A percentile compares a stretch with the other conserved stretches of the same genome.
These are phyloP conservation scores for Blastobasis adustella DNA, from an alignment of 2,888 invertebrate genomes.

Conservation along the genomic window DNA sequence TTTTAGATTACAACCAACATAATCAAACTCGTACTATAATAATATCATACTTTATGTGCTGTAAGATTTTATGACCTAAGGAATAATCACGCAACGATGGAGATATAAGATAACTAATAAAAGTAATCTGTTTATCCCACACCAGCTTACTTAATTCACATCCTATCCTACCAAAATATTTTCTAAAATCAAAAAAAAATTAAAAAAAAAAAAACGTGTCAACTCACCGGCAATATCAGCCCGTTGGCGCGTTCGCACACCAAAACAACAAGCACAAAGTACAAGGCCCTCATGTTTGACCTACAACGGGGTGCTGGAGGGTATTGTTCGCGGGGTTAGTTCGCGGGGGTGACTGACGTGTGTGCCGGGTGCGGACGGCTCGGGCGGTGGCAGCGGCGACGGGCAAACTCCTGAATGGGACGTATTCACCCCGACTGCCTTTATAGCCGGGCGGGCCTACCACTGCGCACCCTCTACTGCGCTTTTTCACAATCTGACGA, in stretches of 20 bases:
- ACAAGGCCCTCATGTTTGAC: conserved; percentile 46
- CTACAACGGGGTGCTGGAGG: no score
- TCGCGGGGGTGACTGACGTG: conserved; percentile 38
- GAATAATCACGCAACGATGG: no score
- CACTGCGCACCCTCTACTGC: conserved; percentile 63
- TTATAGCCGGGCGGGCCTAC: conserved; percentile 47
- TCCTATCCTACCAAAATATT: background rate
- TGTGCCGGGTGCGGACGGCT: conserved; percentile 36
- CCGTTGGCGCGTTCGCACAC: conserved; percentile 46
- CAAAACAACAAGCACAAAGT: conserved; percentile 40
- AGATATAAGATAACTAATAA: no score
- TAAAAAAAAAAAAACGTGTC: background rate
- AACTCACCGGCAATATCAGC: conserved; percentile 54
- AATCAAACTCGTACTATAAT: no score
- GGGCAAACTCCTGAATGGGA: conserved; percentile 57
- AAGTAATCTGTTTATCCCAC: no score
- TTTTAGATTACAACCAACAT: no score
- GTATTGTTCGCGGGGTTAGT: conserved; percentile 15
- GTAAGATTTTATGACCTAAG: no score
- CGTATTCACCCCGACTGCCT: conserved; percentile 43
- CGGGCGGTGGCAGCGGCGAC: conserved; percentile 25
- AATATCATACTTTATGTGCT: no score
- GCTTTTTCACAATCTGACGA: conserved; percentile 34
- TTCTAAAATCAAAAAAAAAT: background rate
- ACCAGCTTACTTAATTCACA: no score